Evolutionary conservation across 2,113 vertebrate species (phyloP), one percentile per base, ranked within the genome.

Genomic region (Serilophus lunatus): DNA sequence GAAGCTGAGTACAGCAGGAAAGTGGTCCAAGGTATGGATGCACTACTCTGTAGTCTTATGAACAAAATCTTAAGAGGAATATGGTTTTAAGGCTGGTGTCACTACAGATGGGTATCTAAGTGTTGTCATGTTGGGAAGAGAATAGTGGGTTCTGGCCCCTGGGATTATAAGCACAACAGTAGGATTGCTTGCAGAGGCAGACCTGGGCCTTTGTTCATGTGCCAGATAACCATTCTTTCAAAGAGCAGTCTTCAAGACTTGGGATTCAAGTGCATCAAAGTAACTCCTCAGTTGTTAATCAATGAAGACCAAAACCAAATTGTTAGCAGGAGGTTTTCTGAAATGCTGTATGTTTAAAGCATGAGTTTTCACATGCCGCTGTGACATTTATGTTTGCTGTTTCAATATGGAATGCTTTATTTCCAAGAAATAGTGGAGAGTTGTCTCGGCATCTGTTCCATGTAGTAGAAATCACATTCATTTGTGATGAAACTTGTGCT

Each of bases 391-490:
- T 3, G 4, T 61, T 5, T 61, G n/a, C 28, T 65, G 7, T 63
- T 91, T 65, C 28, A 11, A 19, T 59, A 31, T 69, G 56, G 63
- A 82, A 42, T 71, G 29, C 29, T 85, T 85, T 56, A 12, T 69
- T 80, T 88, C 17, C 28, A 44, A 4, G 33, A 40, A 60, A n/a
- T 31, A 17, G 28, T 24, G 57, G 17, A 42, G 90, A 7, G 12
- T 82, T 76, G 12, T 44, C 42, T 86, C 2, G 3, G 25, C 3
- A 5, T 45, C 40, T 26, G 25, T 69, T 28, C 60, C 6, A 4
- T 0, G 1, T 18, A 56, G 53, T 47, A 65, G 22, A 36, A 71
- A 29, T 83, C 25, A 44, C 0, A 0, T 7, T 74, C 15, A 40
- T 50, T 86, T 83, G 50, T 91, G 64, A 53, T 40, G 56, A 35